Evolutionary conservation across 2,888 invertebrate genomes (phyloP), one percentile per base, ranked within the genome.

Genomic region (Apamea epomidion): DNA sequence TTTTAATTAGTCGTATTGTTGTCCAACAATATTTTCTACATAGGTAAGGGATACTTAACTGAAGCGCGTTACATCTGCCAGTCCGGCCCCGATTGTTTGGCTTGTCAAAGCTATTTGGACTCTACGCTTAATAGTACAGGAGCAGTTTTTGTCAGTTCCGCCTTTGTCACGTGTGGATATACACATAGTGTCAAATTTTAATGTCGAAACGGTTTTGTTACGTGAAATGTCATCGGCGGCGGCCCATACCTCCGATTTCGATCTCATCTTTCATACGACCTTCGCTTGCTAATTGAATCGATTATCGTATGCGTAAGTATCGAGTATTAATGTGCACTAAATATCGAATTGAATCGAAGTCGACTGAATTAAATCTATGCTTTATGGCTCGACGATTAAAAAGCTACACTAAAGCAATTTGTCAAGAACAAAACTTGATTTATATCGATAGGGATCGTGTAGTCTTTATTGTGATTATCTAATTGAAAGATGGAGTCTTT

Each of bases 1-100:
- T 89, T 93, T 94, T 95, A 96, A 97, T 97, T 95, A 95, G 92
- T 88, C 58, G 93, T 93, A 96, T 97, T 97, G 97, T 96, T 93
- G 88, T 89, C 71, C 88, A 92, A 93, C 92, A 92, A 94, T 94
- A 92, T 92, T 93, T 92, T 86, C 86, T 88, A 91, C 87, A 90
- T 93, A n/a, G n/a, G n/a, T n/a, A 92, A 92, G 93, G 93, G 93
- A 90, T 90, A 91, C 83, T 89, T 90, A 90, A 92, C 90, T 92
- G 92, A 92, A 89, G 88, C 90, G 87, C 70, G 92, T 92, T 92
- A 92, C 95, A 96, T 95, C 96, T 95, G 96, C 94, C 92, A 79
- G 74, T 81, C 54, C 68, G 51, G 72, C 85, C 88, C 86, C 75
- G 72, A 87, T 86, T 88, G 81, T 81, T 91, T 69, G 80, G 75